Base-by-base conservation (phyloP, 1,140 invertebrate genomes). In the Caenorhabditis inopinata region DNA sequence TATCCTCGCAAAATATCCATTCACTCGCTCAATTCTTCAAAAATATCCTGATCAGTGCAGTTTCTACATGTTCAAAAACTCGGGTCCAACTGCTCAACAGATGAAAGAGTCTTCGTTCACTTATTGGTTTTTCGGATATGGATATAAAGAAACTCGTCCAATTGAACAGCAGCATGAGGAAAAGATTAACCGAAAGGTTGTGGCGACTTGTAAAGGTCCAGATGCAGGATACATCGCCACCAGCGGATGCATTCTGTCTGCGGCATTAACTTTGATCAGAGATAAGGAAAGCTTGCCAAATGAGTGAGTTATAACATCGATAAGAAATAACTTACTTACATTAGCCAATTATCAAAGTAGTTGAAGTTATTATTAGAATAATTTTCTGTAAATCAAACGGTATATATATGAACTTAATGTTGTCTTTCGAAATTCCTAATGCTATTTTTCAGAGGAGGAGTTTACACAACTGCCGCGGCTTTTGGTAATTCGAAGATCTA, bases 141-240 rank as follows among this genome's bases (percentile, higher is more conserved):
- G 95, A 0, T 96, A 94, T 94, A 89, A 89, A 0, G 91, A 92
- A 79, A 92, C 92, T 53, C 86, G 92, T 46, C 82, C 90, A 9
- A 91, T 93, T 81, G 89, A 91, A 38, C 90, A 91, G 1, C 92
- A 93, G 84, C 88, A 92, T 93, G 82, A 89, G 88, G 0, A 89
- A 90, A 74, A 51, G 9, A 3, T 51, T 92, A 93, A 2, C 91
- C 92, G 75, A 93, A 93, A 86, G 91, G 88, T 95, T 27, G 90
- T 92, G 42, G 93, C 92, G 0, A 92, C 87, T 74, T 89, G 92
- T 29, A 84, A 85, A n/a, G 91, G 90, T 76, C 90, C 90, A 80
- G 90, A 91, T 89, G 93, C 94, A 21, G 95, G 93, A 49, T 97
- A 97, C 90, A 92, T 93, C 6, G 91, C 92, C 0, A 96, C 95